Base-by-base conservation (phyloP, 2,888 invertebrate species). In the Perithous albicinctus region DNA sequence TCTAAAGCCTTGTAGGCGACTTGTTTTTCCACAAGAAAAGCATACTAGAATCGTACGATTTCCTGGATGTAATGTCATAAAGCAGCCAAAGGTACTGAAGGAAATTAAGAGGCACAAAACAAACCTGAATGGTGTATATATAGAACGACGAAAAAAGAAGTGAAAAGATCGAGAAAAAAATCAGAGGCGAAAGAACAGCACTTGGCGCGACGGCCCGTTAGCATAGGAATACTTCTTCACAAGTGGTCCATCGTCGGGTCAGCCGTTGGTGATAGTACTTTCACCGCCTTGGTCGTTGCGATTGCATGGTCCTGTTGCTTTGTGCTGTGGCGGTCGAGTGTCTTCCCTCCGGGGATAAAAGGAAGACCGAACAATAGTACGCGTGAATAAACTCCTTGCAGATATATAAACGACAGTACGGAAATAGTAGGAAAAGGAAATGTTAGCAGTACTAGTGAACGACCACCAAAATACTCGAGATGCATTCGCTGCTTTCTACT, bases 161-260 rank as follows among this genome's bases (percentile, higher is more conserved):
- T 5, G 23, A 38, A 51, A 7, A 41, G 43, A 32, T 15, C 3
- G 43, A 66, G 48, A 26, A 59, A 48, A 76, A 18, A 59, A 74
- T 76, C 66, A 73, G 66, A 64, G 15, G 80, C 76, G 85, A 85
- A n/a, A n/a, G n/a, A n/a, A 86, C 85, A 87, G 88, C 87, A 88
- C 88, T 91, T 89, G 90, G 88, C 88, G 86, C 86, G 87, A 88
- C 87, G 87, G 87, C 84, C 89, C 89, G 91, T 91, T 92, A 91
- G 91, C 90, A 92, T 91, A 90, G 91, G 87, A 92, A 92, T 91
- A 89, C 91, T 89, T 87, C 85, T 84, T 80, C 86, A 88, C 87
- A 85, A 89, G 88, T 89, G 89, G 90, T 88, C 90, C 88, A 90
- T 91, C 90, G 91, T 91, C 87, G 88, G 90, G 90, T 91, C 90